Conservation (phyloP, 92 coral and sea anemone genomes). For the Parazoanthus atlanticus region DNA sequence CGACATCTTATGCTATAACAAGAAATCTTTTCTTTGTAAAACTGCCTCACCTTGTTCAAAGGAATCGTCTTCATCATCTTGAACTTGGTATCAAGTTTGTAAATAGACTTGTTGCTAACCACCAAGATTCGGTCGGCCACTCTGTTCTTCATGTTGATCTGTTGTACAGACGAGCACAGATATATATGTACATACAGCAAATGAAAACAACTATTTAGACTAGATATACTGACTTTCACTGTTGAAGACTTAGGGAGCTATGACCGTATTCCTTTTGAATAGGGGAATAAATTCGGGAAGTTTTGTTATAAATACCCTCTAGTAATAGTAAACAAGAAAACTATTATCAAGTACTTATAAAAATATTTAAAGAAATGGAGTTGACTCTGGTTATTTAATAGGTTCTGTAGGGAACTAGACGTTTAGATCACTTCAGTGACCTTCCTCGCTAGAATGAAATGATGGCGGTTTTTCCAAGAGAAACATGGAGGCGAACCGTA, state of each 20-base stretch:
- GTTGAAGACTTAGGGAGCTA: not conserved
- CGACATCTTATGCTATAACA: not conserved
- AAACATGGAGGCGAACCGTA: too few species aligned
- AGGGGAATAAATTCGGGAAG: too few species aligned
- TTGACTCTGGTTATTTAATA: too few species aligned
- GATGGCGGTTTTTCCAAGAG: too few species aligned
- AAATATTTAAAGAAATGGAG: too few species aligned
- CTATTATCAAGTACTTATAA: too few species aligned
- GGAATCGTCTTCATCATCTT: conserved; percentile 85
- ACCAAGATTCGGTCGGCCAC: conserved; percentile 78
- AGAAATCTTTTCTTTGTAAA: not conserved
- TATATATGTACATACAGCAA: not conserved
- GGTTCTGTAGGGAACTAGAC: too few species aligned
- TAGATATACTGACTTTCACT: not conserved
- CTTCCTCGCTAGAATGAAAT: too few species aligned
- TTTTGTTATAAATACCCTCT: too few species aligned
- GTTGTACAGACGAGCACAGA: not conserved
- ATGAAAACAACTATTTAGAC: not conserved
- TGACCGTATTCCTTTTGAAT: too few species aligned
- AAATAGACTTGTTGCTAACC: conserved; percentile 70
- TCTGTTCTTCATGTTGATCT: conserved; percentile 85
- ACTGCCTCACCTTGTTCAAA: conserved; percentile 59
- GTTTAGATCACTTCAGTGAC: too few species aligned
- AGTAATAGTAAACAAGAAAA: too few species aligned
- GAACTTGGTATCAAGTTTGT: conserved; percentile 81